phyloP scores from a whole-genome alignment of 1,140 invertebrate species.

The Zophobas atratus region DNA sequence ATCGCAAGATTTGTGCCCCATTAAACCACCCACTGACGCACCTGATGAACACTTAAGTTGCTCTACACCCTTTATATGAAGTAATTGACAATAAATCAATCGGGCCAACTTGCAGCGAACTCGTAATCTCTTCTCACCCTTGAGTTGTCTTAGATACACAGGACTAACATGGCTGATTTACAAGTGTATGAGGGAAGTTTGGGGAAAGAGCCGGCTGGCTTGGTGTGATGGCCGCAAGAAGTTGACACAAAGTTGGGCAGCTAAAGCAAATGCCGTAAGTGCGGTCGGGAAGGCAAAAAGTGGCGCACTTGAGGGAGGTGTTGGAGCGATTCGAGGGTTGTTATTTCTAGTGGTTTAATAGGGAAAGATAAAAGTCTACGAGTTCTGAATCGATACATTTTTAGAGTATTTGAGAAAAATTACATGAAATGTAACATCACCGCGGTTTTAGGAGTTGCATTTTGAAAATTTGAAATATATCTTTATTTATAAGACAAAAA shows the following conservation, averaged over 20 bases:
- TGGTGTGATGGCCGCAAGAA: not conserved
- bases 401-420: too few relatives aligned
- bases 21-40: constrained; percentile 7
- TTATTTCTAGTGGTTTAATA: too few relatives aligned
- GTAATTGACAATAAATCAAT: constrained; percentile 12
- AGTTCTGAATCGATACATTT: too few relatives aligned
- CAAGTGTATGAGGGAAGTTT: constrained; percentile 16
- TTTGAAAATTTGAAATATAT: too few relatives aligned
- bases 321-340: too few relatives aligned
- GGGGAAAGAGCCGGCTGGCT: not conserved
- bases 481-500: too few relatives aligned
- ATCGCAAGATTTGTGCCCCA: constrained; percentile 3
- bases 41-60: constrained; percentile 10
- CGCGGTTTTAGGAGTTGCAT: too few relatives aligned
- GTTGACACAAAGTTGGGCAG: constrained; percentile 1
- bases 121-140: not conserved
- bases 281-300: not conserved
- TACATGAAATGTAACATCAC: too few relatives aligned
- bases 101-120: not conserved
- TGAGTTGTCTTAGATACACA: not conserved
- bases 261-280: constrained; percentile 8
- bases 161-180: constrained; percentile 16
- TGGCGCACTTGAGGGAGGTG: not conserved
- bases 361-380: too few relatives aligned
- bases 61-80: not conserved